Percentiles rank a stretch among this genome's conserved stretches.
Evolutionary conservation across 2,113 vertebrate genomes (phyloP).

Genomic region (Neoarius graeffei): DNA sequence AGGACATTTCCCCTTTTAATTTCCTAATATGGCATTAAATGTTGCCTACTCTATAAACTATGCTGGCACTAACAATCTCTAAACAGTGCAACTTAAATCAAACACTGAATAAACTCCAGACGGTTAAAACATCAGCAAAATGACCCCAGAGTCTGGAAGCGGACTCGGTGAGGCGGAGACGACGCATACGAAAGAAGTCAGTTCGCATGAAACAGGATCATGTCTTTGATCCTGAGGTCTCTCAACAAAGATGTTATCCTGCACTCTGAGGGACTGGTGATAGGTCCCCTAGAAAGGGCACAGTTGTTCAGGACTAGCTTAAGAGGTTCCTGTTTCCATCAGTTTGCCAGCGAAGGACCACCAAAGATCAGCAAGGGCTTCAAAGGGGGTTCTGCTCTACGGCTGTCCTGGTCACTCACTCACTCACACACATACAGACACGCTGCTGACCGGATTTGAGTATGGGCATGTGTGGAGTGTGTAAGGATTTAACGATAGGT

Average conservation of each 20-base stretch:
- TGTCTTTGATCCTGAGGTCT: slow-evolving; percentile 22
- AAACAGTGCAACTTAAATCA: slow-evolving; percentile 1
- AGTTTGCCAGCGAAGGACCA: slow-evolving; percentile 72
- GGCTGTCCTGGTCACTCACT: slow-evolving; percentile 72
- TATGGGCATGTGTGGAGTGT: slow-evolving; percentile 37
- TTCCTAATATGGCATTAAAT: slow-evolving; percentile 45
- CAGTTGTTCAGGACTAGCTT: slow-evolving; percentile 57
- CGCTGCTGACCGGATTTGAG: slow-evolving; percentile 37
- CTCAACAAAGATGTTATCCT: slow-evolving; percentile 47
- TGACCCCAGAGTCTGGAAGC: neutral
- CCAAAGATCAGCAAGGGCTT: slow-evolving; percentile 63
- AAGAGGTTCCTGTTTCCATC: slow-evolving; percentile 62
- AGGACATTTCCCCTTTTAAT: slow-evolving; percentile 43
- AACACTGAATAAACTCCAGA: slow-evolving; percentile 3
- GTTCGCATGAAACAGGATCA: slow-evolving; percentile 26
- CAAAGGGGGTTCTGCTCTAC: slow-evolving; percentile 64
- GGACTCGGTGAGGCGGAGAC: neutral
- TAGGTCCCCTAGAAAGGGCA: slow-evolving; percentile 11
- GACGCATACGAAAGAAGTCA: slow-evolving; percentile 15
- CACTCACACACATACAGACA: slow-evolving; percentile 48
- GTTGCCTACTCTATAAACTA: slow-evolving; percentile 30
- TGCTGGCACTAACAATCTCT: neutral
- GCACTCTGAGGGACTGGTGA: slow-evolving; percentile 17
- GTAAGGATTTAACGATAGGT: slow-evolving; percentile 58
- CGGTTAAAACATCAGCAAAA: neutral